A percentile compares a stretch with the other conserved stretches of the same genome.
phyloP scores from a whole-genome alignment of 2,888 invertebrate genomes.

The Dasysyrphus tricinctus region DNA sequence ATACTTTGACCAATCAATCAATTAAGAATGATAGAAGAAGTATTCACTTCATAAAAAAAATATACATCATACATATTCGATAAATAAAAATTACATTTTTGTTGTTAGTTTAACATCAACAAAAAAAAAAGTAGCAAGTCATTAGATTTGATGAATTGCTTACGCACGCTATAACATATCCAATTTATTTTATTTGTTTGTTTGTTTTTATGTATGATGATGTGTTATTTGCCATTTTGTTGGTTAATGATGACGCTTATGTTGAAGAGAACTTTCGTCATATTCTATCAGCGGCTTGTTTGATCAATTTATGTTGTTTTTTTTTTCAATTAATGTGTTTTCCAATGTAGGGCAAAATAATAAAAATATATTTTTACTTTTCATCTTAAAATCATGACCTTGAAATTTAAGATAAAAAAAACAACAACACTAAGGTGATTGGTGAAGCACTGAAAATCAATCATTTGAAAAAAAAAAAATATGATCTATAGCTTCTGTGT shows the following conservation, averaged over 20 bases:
- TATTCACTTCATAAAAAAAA: conserved; percentile 34
- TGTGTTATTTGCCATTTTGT: conserved; percentile 54
- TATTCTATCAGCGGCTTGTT: conserved; percentile 26
- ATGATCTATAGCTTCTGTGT: conserved; percentile 68
- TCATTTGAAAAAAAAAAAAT: conserved; percentile 40
- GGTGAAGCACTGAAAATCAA: conserved; percentile 53
- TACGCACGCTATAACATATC: conserved; percentile 69
- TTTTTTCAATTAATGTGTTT: background rate
- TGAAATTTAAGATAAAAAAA: conserved; percentile 32
- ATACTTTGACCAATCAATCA: conserved; percentile 69
- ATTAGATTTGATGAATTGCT: conserved; percentile 74
- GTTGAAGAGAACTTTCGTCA: conserved; percentile 47
- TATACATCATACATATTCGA: conserved; percentile 9
- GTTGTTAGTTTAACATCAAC: conserved; percentile 16
- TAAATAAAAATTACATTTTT: conserved; percentile 53
- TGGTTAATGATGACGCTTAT: conserved; percentile 28
- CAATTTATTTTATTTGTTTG: conserved; percentile 47
- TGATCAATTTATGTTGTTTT: conserved; percentile 53
- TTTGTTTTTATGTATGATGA: conserved; percentile 20
- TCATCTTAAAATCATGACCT: conserved; percentile 65
- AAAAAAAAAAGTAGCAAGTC: conserved; percentile 67
- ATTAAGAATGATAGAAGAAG: conserved; percentile 36
- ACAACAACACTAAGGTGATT: conserved; percentile 46
- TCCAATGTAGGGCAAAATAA: conserved; percentile 67
- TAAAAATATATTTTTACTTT: conserved; percentile 37